A percentile compares a stretch with the other conserved stretches of the same genome.
These are phyloP conservation scores for Xiphorhynchus elegans DNA, from an alignment of 2,113 vertebrate species.

Conservation along the genomic window DNA sequence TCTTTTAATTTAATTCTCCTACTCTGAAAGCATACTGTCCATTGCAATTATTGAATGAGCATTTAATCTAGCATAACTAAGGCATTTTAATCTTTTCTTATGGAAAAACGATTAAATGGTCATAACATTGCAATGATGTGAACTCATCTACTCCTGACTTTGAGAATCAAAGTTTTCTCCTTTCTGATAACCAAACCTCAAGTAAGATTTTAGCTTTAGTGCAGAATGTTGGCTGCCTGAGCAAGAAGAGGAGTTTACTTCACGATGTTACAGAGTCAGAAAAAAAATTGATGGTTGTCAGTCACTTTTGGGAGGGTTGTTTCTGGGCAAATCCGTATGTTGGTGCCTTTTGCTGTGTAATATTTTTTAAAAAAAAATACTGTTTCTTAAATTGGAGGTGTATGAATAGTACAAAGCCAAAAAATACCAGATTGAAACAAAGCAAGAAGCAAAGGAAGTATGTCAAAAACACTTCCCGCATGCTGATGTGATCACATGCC, in stretches of 20 bases:
- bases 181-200: constrained; percentile 49
- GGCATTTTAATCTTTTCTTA: constrained; percentile 84
- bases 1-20: constrained; percentile 87
- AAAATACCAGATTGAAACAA: neutral
- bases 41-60: constrained; percentile 83
- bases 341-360: neutral
- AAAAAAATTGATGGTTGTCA: neutral
- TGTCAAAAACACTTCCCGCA: neutral
- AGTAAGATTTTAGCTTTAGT: constrained; percentile 10
- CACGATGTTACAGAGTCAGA: neutral
- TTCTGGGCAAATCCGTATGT: neutral
- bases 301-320: neutral
- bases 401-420: neutral
- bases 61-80: constrained; percentile 81
- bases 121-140: constrained; percentile 69
- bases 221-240: neutral
- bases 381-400: neutral
- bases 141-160: constrained; percentile 60
- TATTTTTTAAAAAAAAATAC: neutral
- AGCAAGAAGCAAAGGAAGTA: neutral
- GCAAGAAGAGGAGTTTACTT: neutral
- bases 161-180: constrained; percentile 68
- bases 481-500: neutral
- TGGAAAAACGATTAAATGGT: constrained; percentile 78
- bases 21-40: constrained; percentile 86